Evolutionary conservation across 2,113 vertebrate genomes (phyloP), one percentile per base, ranked within the genome.

Genomic region (Oncorhynchus nerka): DNA sequence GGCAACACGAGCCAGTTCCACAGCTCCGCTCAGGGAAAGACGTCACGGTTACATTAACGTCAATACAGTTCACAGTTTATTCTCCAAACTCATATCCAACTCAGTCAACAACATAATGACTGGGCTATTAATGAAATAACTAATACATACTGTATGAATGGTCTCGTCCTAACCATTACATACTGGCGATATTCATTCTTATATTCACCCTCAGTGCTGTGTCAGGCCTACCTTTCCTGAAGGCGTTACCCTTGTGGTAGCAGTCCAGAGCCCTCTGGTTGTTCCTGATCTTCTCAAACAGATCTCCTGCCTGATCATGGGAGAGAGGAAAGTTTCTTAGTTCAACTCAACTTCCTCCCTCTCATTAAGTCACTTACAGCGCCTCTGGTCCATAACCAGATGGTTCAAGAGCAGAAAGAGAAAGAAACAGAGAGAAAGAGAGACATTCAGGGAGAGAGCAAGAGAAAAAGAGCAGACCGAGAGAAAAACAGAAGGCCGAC

Each of bases 221-320:
- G n/a, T 22, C 20, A 22, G n/a, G 19, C 59, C 59, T 62, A 99
- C 98, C 97, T 96, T 99, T 99, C 82, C 95, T 92, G 87, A 96
- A 99, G 15, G 95, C 94, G 0, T 59, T 94, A 85, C 96, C 97
- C 91, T 95, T 97, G 88, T 94, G 84, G 71, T 95, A 99, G 87
- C 96, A 98, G 67, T 98, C 97, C 83, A 99, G 78, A 20, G 98
- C 97, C 84, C 90, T 94, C 73, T 92, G 95, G 59, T 94, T 79
- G 84, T 96, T 98, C 79, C 93, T 89, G 12, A 93, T 94, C 86
- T 92, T 97, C 90, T 96, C 95, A 1, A 97, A 96, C 64, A 99
- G 90, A 86, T 99, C 97, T 73, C 98, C 98, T 59, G 97, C 98
- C 98, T 99, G 82, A 34, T 55, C 16, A 62, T 15, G 9, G 13